Evolutionary conservation across 2,888 invertebrate species (phyloP), one percentile per base, ranked within the genome.

Genomic region (Aphodius granarius): DNA sequence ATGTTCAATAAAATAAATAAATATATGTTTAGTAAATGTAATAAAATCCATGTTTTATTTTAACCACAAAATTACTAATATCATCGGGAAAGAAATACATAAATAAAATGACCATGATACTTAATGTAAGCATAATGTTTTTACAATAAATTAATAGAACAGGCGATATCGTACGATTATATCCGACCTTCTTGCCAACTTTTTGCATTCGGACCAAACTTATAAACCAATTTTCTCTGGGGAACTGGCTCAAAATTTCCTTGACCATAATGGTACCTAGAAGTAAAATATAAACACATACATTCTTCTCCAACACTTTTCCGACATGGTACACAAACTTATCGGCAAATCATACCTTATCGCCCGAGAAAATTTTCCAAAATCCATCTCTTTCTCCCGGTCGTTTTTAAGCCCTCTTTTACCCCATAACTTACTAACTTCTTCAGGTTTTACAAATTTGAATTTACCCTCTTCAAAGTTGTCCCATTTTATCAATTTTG

Each of bases 321-420:
- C 62, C 15, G 15, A 19, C 13, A 73, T 18, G 20, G n/a, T 6
- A 62, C 21, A 16, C 13, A 15, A 73, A 9, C 15, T 13, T 23
- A 21, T 22, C 19, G 19, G n/a, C n/a, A n/a, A 19, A 65, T 68
- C 66, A 76, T 85, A 93, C 93, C 94, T 91, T 94, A 97, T 95
- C 16, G 97, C 97, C 78, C 97, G 88, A 86, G 95, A 96, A 83
- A 97, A 91, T 87, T 97, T 97, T 86, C 97, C 97, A 84, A 96
- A 97, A 65, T 94, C 96, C 97, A 97, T 97, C 85, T 93, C 73
- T 23, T 76, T 76, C n/a, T 76, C 76, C 23, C 73, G 73, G 6
- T n/a, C 16, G 5, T 23, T 72, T 63, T 71, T 76, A n/a, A 70
- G 18, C 17, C 71, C 71, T 63, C 76, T 63, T 21, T 92, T 91